These are phyloP conservation scores for Prostheceraeus crozeri DNA, from an alignment of 2,888 invertebrate species.

Conservation along the genomic window DNA sequence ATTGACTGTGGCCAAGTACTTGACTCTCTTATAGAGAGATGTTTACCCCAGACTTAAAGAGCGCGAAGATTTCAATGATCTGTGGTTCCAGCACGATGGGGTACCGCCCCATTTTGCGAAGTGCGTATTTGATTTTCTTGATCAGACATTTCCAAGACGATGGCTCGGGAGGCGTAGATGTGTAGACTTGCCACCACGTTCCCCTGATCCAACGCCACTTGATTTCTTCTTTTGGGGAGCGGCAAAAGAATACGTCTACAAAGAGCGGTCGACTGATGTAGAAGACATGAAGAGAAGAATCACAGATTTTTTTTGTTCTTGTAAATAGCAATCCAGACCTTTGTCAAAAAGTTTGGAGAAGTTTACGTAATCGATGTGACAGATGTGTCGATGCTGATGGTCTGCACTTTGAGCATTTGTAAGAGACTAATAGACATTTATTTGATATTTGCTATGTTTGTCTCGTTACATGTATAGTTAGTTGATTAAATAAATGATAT, in stretches of 20 bases:
- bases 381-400: conserved; percentile 17
- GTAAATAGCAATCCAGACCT: conserved; percentile 8
- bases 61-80: background rate
- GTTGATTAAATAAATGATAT: no score
- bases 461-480: no score
- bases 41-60: background rate
- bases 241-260: conserved; percentile 1
- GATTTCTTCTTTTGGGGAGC: background rate
- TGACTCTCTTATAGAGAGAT: conserved; percentile 6
- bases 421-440: no score
- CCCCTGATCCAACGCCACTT: conserved; percentile 2
- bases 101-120: conserved; percentile 18
- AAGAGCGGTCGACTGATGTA: conserved; percentile 21
- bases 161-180: conserved; percentile 7
- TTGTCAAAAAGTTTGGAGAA: conserved; percentile 14
- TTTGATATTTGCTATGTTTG: no score
- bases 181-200: conserved; percentile 6
- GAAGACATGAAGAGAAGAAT: conserved; percentile 3
- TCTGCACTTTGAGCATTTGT: no score
- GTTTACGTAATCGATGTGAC: conserved; percentile 3
- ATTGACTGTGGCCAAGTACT: conserved; percentile 2
- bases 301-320: conserved; percentile 6
- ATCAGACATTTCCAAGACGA: conserved; percentile 15
- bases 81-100: conserved; percentile 9
- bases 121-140: background rate